Evolutionary conservation across 2,113 vertebrate genomes (phyloP).

Genomic region (Menura novaehollandiae): DNA sequence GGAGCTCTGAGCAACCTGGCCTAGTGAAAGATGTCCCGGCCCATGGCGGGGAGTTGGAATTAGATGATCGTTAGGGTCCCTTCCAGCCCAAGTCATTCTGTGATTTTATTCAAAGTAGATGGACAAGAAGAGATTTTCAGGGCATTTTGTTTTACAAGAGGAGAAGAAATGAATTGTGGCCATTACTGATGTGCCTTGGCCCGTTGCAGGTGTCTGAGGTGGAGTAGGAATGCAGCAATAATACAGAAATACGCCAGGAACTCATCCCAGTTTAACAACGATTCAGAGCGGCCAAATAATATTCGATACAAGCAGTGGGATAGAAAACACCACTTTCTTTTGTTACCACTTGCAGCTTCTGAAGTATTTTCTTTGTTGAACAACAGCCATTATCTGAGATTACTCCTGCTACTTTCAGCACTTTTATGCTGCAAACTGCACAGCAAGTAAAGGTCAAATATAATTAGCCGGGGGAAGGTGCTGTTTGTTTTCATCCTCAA

Average conservation of each 20-base stretch:
- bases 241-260: background rate
- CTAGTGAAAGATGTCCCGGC: background rate
- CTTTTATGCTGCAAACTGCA: background rate
- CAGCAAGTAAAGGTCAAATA: constrained; percentile 38
- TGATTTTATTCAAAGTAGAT: background rate
- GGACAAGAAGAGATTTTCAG: constrained; percentile 31
- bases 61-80: too few relatives aligned
- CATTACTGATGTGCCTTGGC: background rate
- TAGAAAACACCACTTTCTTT: background rate
- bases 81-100: background rate
- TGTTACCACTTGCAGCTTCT: background rate
- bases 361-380: background rate
- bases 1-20: background rate
- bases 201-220: background rate
- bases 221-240: background rate
- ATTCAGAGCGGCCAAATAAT: background rate
- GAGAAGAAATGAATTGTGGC: background rate
- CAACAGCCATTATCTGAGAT: background rate
- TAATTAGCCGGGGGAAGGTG: constrained; percentile 14
- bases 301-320: background rate
- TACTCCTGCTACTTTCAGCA: background rate
- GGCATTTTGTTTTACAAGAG: background rate
- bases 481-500: constrained; percentile 18
- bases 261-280: background rate
- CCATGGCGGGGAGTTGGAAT: background rate